These are phyloP conservation scores for Tenthredo notha DNA, from an alignment of 2,888 invertebrate genomes.

Conservation along the genomic window DNA sequence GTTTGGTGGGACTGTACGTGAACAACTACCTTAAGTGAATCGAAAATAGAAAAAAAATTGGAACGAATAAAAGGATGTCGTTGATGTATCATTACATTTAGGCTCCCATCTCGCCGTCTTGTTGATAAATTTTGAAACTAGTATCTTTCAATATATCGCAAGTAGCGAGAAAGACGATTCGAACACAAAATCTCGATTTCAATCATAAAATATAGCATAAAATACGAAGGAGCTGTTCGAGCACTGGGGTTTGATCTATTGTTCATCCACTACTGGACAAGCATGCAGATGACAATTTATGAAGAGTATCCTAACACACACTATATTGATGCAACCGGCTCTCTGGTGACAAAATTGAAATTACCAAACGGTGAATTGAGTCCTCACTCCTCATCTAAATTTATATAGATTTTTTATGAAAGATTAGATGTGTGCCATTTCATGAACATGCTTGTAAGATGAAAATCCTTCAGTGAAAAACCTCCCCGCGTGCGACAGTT, in stretches of 20 bases:
- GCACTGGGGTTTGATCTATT: not conserved
- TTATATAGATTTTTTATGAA: conserved; percentile 56
- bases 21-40: no score
- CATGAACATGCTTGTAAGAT: not conserved
- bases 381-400: conserved; percentile 57
- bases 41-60: no score
- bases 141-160: no score
- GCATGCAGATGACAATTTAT: conserved; percentile 10
- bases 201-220: not conserved
- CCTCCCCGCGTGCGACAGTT: no score
- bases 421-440: not conserved
- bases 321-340: conserved; percentile 27
- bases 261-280: conserved; percentile 14
- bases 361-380: conserved; percentile 56
- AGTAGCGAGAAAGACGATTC: not conserved
- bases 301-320: not conserved
- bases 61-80: no score
- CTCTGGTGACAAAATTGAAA: not conserved
- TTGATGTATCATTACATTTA: no score
- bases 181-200: no score
- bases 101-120: no score
- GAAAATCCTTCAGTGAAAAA: not conserved
- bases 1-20: no score
- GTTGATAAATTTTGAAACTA: no score
- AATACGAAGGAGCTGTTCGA: not conserved